These are phyloP conservation scores for Cyphomyrmex costatus DNA, from an alignment of 1,140 invertebrate species.

Conservation along the genomic window DNA sequence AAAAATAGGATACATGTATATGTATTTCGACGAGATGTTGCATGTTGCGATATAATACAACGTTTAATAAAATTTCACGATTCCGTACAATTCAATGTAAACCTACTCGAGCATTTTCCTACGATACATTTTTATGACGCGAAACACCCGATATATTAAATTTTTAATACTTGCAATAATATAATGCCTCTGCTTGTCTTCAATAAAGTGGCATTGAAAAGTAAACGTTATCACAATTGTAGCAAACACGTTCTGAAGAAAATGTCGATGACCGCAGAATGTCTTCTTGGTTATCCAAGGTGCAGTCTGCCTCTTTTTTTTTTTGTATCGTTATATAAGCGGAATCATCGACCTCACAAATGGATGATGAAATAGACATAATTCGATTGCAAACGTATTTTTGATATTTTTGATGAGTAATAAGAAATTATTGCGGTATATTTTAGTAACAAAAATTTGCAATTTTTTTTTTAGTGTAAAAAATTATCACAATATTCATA, in stretches of 20 bases:
- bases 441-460: background rate
- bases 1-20: background rate
- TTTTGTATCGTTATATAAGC: conserved; percentile 36
- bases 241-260: conserved; percentile 2
- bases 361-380: conserved; percentile 41
- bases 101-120: background rate
- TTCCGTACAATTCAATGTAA: background rate
- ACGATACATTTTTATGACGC: background rate
- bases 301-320: background rate
- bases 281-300: conserved; percentile 13
- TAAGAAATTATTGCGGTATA: background rate
- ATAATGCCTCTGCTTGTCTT: background rate
- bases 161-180: background rate
- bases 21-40: background rate
- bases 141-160: background rate
- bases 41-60: background rate
- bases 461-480: too few relatives aligned
- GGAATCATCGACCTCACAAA: conserved; percentile 8
- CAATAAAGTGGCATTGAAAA: conserved; percentile 36
- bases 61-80: background rate
- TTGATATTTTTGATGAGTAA: background rate
- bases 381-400: conserved; percentile 1
- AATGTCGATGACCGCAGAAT: conserved; percentile 36
- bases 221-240: conserved; percentile 21
- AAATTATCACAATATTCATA: too few relatives aligned